These are phyloP conservation scores for Drosophila kokeensis DNA, from an alignment of 2,888 invertebrate genomes.

Conservation along the genomic window DNA sequence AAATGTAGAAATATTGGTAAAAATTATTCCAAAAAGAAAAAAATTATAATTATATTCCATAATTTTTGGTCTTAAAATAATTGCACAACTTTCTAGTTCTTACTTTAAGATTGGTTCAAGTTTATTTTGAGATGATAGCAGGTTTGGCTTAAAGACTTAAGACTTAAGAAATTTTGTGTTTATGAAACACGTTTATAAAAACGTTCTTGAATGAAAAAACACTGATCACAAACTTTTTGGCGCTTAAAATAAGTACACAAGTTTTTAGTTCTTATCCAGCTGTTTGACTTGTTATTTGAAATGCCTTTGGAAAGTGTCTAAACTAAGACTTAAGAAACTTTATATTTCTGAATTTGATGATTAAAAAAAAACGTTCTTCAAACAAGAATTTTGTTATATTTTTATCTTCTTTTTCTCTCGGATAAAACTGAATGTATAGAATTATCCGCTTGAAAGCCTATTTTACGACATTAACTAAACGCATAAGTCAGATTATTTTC, in stretches of 20 bases:
- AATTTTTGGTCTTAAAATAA: background rate
- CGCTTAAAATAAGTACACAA: background rate
- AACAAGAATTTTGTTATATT: background rate
- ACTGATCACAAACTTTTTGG: background rate
- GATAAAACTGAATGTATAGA: background rate
- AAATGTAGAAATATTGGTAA: background rate
- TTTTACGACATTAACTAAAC: slow-evolving; percentile 32
- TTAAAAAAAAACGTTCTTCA: background rate
- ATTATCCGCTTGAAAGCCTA: background rate
- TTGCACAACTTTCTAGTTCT: background rate
- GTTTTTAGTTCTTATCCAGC: background rate
- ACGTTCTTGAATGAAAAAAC: too few relatives aligned
- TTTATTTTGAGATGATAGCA: background rate
- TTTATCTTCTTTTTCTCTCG: background rate
- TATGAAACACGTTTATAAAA: too few relatives aligned
- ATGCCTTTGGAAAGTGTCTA: background rate
- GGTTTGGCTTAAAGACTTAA: too few relatives aligned
- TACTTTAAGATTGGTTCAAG: background rate
- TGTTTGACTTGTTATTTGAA: background rate
- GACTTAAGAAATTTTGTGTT: too few relatives aligned
- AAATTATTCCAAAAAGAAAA: background rate
- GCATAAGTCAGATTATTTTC: slow-evolving; percentile 31
- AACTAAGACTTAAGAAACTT: background rate
- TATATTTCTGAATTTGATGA: background rate
- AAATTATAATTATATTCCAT: background rate